Conservation (phyloP, 2,888 invertebrate genomes). For the Ophonus ardosiacus region DNA sequence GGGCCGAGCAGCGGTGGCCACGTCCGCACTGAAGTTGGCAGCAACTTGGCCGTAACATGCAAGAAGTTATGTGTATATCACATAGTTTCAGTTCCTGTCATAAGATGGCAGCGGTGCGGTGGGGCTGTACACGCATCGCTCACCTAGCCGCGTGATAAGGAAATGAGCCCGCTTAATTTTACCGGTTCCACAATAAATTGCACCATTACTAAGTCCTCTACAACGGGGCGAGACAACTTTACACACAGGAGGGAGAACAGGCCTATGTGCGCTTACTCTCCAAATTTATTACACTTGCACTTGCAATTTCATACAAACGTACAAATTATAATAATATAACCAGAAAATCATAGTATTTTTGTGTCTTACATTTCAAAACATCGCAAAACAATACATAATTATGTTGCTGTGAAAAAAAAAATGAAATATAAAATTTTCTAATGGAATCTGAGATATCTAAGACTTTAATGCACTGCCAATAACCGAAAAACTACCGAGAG, state of each 20-base stretch:
- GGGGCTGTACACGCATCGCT: constrained; percentile 25
- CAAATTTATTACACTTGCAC: not conserved
- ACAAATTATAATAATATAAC: not conserved
- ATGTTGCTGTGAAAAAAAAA: too few species aligned
- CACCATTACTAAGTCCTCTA: constrained; percentile 45
- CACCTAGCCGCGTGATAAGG: constrained; percentile 55
- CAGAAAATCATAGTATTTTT: too few species aligned
- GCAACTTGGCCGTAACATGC: constrained; percentile 60
- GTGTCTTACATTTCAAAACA: too few species aligned
- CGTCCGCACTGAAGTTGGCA: constrained; percentile 56
- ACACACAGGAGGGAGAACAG: not conserved
- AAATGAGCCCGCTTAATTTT: constrained; percentile 60
- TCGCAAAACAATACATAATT: too few species aligned
- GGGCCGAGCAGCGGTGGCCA: constrained; percentile 27
- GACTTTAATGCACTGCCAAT: too few species aligned
- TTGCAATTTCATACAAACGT: not conserved
- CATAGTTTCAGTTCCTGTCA: constrained; percentile 49
- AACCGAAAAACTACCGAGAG: too few species aligned
- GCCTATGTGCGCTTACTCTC: not conserved
- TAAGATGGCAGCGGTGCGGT: constrained; percentile 12
- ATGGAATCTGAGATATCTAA: too few species aligned
- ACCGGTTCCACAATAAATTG: constrained; percentile 60
- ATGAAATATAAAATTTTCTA: too few species aligned
- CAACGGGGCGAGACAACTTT: not conserved
- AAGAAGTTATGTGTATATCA: constrained; percentile 52